Conservation (phyloP, 1,140 invertebrate genomes). For the Melanaphis sacchari region DNA sequence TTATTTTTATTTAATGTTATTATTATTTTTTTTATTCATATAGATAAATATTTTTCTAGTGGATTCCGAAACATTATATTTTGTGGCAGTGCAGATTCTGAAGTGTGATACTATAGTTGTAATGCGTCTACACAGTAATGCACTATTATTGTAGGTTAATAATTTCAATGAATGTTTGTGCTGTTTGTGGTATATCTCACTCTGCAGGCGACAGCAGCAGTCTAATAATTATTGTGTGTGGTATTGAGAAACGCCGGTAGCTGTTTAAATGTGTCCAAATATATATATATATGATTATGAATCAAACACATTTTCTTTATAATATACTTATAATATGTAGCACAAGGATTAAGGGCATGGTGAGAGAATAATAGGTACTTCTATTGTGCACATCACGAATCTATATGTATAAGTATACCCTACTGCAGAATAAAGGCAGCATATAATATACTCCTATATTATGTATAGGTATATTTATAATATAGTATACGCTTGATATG, state of each 20-base stretch:
- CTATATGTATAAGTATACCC: not conserved
- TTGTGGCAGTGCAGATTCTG: too few relatives aligned
- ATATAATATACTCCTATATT: not conserved
- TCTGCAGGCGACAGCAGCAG: not conserved
- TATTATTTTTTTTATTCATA: too few relatives aligned
- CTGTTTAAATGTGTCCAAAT: not conserved
- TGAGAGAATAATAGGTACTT: not conserved
- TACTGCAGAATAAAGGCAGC: too few relatives aligned
- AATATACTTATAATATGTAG: not conserved
- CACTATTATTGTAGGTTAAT: not conserved
- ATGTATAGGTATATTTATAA: not conserved
- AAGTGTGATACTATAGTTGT: too few relatives aligned
- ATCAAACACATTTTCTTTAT: not conserved
- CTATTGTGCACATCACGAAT: not conserved
- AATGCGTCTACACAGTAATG: not conserved
- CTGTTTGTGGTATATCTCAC: not conserved
- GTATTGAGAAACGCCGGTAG: not conserved
- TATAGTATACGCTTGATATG: not conserved
- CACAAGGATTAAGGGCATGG: not conserved
- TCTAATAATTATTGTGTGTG: not conserved
- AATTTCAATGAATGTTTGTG: not conserved
- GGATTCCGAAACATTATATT: too few relatives aligned
- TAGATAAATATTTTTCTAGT: too few relatives aligned
- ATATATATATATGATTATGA: not conserved
- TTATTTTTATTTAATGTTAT: too few relatives aligned